These are phyloP conservation scores for Apodemia mormo DNA, from an alignment of 2,888 invertebrate genomes.

Conservation along the genomic window DNA sequence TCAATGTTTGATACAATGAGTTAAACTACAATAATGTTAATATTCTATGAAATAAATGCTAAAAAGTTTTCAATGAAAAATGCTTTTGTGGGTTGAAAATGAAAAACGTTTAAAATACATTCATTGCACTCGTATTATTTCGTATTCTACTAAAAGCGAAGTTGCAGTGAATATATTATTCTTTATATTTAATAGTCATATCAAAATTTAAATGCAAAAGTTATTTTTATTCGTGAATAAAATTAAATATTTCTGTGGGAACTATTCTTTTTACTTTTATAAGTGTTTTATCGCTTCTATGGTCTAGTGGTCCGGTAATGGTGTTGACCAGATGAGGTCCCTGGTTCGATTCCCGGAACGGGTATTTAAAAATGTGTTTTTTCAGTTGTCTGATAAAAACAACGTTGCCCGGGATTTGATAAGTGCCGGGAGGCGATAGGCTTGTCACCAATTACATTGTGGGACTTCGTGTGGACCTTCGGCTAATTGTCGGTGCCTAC, in stretches of 20 bases:
- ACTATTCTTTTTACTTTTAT: not conserved
- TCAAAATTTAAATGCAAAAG: constrained; percentile 9
- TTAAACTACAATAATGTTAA: constrained; percentile 5
- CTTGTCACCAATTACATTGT: too few relatives aligned
- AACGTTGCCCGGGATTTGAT: too few relatives aligned
- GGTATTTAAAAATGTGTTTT: too few relatives aligned
- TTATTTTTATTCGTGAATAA: constrained; percentile 3
- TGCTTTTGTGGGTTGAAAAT: constrained; percentile 7
- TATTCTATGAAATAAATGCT: constrained; percentile 7
- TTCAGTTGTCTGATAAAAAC: too few relatives aligned
- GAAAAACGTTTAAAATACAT: constrained; percentile 17
- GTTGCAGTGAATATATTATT: constrained; percentile 1
- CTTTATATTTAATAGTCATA: constrained; percentile 11
- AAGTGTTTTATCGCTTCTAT: too few relatives aligned
- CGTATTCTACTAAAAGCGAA: not conserved
- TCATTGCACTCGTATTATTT: constrained; percentile 1
- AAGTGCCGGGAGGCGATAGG: too few relatives aligned
- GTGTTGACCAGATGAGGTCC: too few relatives aligned
- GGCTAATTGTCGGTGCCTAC: too few relatives aligned
- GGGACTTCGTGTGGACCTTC: too few relatives aligned
- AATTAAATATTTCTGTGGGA: not conserved
- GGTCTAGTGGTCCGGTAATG: too few relatives aligned
- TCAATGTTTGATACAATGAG: not conserved
- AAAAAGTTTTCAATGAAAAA: constrained; percentile 9
- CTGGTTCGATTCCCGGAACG: too few relatives aligned